Percentiles rank a stretch among this genome's conserved stretches.
Evolutionary conservation across 2,797 vertebrate species (phyloP).

Genomic region (Phrynocephalus vlangalii): DNA sequence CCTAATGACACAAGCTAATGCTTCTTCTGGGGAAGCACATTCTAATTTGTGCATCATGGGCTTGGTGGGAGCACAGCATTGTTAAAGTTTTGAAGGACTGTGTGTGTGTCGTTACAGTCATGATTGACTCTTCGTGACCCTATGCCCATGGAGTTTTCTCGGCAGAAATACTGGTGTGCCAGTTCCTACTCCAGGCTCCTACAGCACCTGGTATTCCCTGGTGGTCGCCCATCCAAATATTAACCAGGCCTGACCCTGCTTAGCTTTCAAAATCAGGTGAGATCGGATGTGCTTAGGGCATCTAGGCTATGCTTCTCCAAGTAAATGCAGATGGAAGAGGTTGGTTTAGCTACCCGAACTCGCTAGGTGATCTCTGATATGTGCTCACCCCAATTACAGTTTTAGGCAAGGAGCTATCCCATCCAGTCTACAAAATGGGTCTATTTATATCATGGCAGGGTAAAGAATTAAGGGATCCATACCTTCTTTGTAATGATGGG

Average conservation of each 20-base stretch:
- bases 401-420: background rate
- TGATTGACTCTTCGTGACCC: too few species aligned
- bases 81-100: background rate
- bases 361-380: background rate
- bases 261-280: too few species aligned
- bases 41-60: conserved; percentile 69
- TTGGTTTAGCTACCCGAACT: background rate
- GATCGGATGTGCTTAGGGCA: too few species aligned
- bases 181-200: too few species aligned
- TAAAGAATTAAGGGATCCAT: background rate
- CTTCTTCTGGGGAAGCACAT: conserved; percentile 62
- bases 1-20: conserved; percentile 69
- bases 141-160: too few species aligned
- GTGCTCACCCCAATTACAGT: background rate
- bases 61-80: conserved; percentile 50
- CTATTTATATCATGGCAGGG: background rate
- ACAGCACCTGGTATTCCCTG: too few species aligned
- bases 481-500: background rate
- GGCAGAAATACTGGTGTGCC: too few species aligned
- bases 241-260: too few species aligned
- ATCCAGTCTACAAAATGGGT: background rate
- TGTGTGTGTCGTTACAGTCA: too few species aligned
- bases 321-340: conserved; percentile 7
- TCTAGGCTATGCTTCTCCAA: conserved; percentile 10
- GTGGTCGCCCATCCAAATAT: too few species aligned